Base-by-base conservation (phyloP, 2,888 invertebrate species). In the Plutella xylostella region DNA sequence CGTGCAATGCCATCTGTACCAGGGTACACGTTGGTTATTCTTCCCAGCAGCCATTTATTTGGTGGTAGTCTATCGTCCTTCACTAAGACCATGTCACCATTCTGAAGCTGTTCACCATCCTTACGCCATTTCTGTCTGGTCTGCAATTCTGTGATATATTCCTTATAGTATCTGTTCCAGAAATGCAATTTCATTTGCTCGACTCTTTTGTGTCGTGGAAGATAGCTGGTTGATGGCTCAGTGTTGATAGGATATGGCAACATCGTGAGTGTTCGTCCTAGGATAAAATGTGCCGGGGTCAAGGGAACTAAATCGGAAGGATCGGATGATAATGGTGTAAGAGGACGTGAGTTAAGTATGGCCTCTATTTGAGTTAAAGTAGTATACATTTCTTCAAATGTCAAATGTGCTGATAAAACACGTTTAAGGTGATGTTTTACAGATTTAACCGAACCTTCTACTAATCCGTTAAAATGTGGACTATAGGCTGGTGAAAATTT, bases 121-220 rank as follows among this genome's bases (percentile, higher is more conserved):
- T 31, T 43, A 9, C 15, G 22, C 57, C 57, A 60, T 37, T 57
- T 60, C 2, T 33, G 37, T 19, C 56, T 15, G 4, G 38, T 47
- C 17, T 57, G 57, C 1, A 56, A 42, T 44, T 55, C 54, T 2
- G 56, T 34, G 9, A 57, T 47, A 21, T 54, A 55, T 35, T 45
- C 45, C 17, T 45, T 38, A 19, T 31, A 39, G 25, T 20, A 45
- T n/a, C 42, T n/a, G 5, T 19, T 33, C 31, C 42, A 42, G 14
- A 42, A 33, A n/a, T 42, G 42, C 9, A 11, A 17, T 12, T 20
- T 33, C n/a, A 42, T 14, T n/a, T 18, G n/a, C 20, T 33, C 33
- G 12, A 42, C 18, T 14, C 33, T 30, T 20, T 18, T 12, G 15
- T 20, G 20, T 21, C 42, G 18, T 14, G 31, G 12, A 14, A 42